Evolutionary conservation across 2,888 invertebrate genomes (phyloP).

Genomic region (Conomelus anceps): DNA sequence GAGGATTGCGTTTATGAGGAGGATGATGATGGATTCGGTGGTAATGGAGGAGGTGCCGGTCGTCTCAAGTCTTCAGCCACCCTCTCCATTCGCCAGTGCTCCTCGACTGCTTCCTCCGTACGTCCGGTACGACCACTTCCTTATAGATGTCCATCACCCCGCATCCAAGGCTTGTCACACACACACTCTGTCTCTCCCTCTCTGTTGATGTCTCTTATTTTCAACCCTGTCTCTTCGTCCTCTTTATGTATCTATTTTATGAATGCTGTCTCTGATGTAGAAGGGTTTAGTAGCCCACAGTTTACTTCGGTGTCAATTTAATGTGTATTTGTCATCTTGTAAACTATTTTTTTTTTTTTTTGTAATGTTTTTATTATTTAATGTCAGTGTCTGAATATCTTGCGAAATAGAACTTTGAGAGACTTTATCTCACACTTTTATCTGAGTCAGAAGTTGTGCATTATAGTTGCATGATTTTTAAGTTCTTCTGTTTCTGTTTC

Average conservation of each 20-base stretch:
- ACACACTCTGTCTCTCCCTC: background rate
- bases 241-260: background rate
- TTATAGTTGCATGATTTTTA: background rate
- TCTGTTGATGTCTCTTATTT: background rate
- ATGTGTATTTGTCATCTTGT: background rate
- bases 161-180: background rate
- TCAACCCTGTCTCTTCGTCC: background rate
- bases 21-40: background rate
- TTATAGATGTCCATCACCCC: background rate
- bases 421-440: background rate
- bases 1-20: conserved; percentile 13
- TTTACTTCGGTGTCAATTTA: background rate
- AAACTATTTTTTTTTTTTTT: background rate
- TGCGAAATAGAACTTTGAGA: background rate
- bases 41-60: background rate
- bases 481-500: background rate
- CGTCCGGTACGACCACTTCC: background rate
- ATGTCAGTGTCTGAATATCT: background rate
- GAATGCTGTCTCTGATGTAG: background rate
- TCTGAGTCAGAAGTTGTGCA: too few relatives aligned
- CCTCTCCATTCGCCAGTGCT: background rate
- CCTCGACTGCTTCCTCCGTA: background rate
- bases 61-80: background rate
- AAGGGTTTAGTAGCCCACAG: background rate
- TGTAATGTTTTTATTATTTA: background rate